Percentiles rank a stretch among this genome's conserved stretches.
These are phyloP conservation scores for Acronicta aceris DNA, from an alignment of 2,888 invertebrate genomes.

Conservation along the genomic window DNA sequence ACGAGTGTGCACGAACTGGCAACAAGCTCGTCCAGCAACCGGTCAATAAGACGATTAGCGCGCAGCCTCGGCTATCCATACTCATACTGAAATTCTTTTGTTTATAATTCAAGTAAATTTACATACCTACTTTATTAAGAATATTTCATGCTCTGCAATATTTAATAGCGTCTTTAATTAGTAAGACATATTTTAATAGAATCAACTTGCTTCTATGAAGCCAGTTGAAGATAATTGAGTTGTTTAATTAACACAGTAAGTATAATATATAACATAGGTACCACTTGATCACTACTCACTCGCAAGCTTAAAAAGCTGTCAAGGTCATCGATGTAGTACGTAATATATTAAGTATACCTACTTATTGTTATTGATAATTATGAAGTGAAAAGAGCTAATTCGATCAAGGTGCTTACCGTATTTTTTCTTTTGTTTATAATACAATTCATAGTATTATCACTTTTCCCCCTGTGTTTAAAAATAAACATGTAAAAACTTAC, in stretches of 20 bases:
- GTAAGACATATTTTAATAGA: conserved; percentile 3
- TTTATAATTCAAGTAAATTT: conserved; percentile 58
- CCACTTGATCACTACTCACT: no score
- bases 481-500: no score
- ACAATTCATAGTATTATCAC: no score
- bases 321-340: conserved; percentile 27
- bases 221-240: no score
- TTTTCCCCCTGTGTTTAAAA: no score
- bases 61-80: conserved; percentile 76
- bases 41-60: conserved; percentile 89
- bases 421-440: no score
- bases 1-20: conserved; percentile 85
- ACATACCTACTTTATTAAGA: conserved; percentile 28
- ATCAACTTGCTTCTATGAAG: background rate
- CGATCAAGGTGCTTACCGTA: no score
- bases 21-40: conserved; percentile 86
- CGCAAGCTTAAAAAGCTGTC: conserved; percentile 31
- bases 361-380: no score
- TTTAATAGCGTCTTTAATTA: background rate
- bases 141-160: conserved; percentile 7
- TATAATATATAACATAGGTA: no score
- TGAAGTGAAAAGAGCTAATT: no score
- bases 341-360: no score
- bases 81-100: conserved; percentile 76
- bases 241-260: no score